Evolutionary conservation across 2,888 invertebrate genomes (phyloP), one percentile per base, ranked within the genome.

Genomic region (Tromatobia lineatoria): DNA sequence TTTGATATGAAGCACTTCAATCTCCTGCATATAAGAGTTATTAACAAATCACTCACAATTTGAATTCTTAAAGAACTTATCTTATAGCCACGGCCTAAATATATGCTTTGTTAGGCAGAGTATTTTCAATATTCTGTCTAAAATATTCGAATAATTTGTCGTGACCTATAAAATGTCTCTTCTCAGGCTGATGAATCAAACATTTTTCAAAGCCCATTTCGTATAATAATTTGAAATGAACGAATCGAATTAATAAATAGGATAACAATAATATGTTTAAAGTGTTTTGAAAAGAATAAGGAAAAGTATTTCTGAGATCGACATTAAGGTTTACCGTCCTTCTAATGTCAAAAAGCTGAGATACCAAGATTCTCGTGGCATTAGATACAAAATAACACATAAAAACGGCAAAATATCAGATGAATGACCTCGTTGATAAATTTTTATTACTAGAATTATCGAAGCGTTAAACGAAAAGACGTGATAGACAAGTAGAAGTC

Each of bases 381-480:
- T 45, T 73, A 54, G 59, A 59, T 23, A 57, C 13, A 57, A 57
- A 54, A 57, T 54, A 70, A 70, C 4, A 70, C 29, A 20, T 13
- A 54, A 70, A 34, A 38, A 38, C 38, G 20, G 54, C 38, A 54
- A 70, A 34, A 20, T 54, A 54, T 52, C 57, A 20, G 25, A 25
- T 42, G 15, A n/a, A 38, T 18, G 23, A 57, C 23, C 20, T 71
- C 20, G 57, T 71, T 71, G 57, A 71, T 71, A 38, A 38, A 42
- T 25, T 54, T 54, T 57, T 13, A 57, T 23, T 11, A 57, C 10
- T n/a, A 38, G 0, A n/a, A 61, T 61, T 61, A 61, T 18, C n/a
- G n/a, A n/a, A n/a, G n/a, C n/a, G n/a, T n/a, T n/a, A n/a, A n/a
- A n/a, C n/a, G n/a, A n/a, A n/a, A n/a, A n/a, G n/a, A n/a, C n/a